A percentile compares a stretch with the other conserved stretches of the same genome.
These are phyloP conservation scores for Monopterus albus DNA, from an alignment of 2,113 vertebrate genomes.

Conservation along the genomic window DNA sequence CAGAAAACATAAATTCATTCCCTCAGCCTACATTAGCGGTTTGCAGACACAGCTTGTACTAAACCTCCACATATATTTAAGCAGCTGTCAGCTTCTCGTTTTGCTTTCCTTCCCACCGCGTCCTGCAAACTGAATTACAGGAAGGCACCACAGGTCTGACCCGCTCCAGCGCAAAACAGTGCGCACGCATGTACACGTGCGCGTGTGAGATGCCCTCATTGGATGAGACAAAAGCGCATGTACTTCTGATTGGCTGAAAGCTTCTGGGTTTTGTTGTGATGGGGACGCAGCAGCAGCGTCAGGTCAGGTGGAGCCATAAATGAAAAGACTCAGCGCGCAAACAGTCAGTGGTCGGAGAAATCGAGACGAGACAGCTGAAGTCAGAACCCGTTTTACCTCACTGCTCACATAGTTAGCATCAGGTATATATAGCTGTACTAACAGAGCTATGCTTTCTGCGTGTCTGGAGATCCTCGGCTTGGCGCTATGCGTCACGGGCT, in stretches of 20 bases:
- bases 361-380: neutral
- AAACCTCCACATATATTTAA: no score
- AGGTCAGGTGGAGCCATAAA: slow-evolving; percentile 1
- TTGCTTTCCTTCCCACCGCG: no score
- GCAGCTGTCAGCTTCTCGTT: no score
- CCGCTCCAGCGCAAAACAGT: neutral
- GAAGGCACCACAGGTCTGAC: slow-evolving; percentile 4
- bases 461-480: slow-evolving; percentile 89
- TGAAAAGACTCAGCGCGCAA: neutral
- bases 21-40: no score
- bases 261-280: slow-evolving; percentile 25
- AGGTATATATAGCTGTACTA: no score
- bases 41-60: no score
- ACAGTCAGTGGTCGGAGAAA: neutral
- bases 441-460: slow-evolving; percentile 83
- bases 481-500: slow-evolving; percentile 86
- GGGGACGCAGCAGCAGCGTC: neutral
- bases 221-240: slow-evolving; percentile 35
- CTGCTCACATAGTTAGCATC: neutral
- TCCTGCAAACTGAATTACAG: slow-evolving; percentile 9
- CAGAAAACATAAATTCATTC: no score
- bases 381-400: neutral
- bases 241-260: slow-evolving; percentile 59
- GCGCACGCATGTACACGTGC: no score
- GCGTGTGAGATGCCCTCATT: slow-evolving; percentile 38